Evolutionary conservation across 2,888 invertebrate genomes (phyloP).

Genomic region (Limnephilus marmoratus): DNA sequence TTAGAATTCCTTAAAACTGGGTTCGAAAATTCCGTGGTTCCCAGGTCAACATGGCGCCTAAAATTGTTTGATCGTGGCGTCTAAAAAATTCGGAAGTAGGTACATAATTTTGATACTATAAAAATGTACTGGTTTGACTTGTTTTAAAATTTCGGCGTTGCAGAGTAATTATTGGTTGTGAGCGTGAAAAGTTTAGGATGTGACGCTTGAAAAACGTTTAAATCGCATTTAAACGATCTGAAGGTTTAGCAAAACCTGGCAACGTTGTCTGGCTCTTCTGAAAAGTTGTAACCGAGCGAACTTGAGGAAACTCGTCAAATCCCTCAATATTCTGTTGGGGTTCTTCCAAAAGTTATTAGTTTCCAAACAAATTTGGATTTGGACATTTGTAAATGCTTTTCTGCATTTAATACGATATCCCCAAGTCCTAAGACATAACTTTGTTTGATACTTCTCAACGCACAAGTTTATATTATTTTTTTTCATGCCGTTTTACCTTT

Average conservation of each 20-base stretch:
- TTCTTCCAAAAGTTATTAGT: not conserved
- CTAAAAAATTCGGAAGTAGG: not conserved
- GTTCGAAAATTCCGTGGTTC: not conserved
- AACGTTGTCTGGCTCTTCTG: not conserved
- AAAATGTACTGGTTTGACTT: not conserved
- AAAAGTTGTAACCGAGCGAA: not conserved
- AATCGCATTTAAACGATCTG: not conserved
- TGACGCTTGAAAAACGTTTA: not conserved
- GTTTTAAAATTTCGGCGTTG: not conserved
- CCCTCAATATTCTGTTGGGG: not conserved
- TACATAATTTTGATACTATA: not conserved
- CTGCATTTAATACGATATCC: not conserved
- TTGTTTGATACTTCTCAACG: slow-evolving; percentile 9
- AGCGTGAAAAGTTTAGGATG: not conserved
- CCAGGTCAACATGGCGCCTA: not conserved
- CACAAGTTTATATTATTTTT: not conserved
- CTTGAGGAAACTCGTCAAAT: not conserved
- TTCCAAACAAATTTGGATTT: not conserved
- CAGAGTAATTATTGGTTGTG: not conserved
- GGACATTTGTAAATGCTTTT: not conserved
- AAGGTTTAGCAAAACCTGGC: not conserved
- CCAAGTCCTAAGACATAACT: not conserved
- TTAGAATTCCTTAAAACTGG: not conserved
- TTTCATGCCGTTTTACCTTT: not conserved
- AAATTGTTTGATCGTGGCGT: not conserved